A percentile compares a stretch with the other conserved stretches of the same genome.
Evolutionary conservation across 1,140 invertebrate species (phyloP).

Genomic region (Zaprionus kolodkinae): DNA sequence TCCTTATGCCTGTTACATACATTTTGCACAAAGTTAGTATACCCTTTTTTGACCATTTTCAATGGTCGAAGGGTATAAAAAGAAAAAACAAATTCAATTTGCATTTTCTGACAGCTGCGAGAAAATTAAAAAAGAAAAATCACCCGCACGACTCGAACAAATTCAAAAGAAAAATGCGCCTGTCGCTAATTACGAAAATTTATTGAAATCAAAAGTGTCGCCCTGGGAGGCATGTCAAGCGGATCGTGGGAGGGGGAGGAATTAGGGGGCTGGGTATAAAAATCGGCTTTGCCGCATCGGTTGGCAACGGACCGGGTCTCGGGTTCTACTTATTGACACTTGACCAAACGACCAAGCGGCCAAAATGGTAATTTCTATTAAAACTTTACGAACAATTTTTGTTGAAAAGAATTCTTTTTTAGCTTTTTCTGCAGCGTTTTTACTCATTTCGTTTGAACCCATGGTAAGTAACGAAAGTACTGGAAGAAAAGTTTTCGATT

Average conservation of each 20-base stretch:
- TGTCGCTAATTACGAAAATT: slow-evolving; percentile 79
- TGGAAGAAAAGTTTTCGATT: slow-evolving; percentile 75
- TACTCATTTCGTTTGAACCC: slow-evolving; percentile 67
- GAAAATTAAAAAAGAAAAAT: slow-evolving; percentile 14
- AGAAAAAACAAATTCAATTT: slow-evolving; percentile 69
- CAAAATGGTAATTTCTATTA: slow-evolving; percentile 82
- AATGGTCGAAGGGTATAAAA: no score
- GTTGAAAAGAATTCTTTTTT: slow-evolving; percentile 62
- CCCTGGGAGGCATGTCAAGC: slow-evolving; percentile 13
- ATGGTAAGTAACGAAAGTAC: slow-evolving; percentile 66
- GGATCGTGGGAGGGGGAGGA: background rate
- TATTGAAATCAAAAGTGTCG: slow-evolving; percentile 81
- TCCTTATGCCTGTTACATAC: no score
- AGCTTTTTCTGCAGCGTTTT: slow-evolving; percentile 46
- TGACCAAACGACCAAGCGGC: slow-evolving; percentile 75
- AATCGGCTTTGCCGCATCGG: slow-evolving; percentile 59
- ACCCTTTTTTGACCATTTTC: no score
- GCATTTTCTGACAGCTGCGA: slow-evolving; percentile 64
- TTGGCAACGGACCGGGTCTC: slow-evolving; percentile 31
- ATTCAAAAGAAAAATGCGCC: slow-evolving; percentile 65
- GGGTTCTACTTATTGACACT: slow-evolving; percentile 74
- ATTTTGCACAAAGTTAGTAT: no score
- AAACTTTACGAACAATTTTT: slow-evolving; percentile 71
- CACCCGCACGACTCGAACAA: slow-evolving; percentile 20
- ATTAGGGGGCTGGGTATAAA: background rate